Evolutionary conservation across 1,140 invertebrate genomes (phyloP).

Genomic region (Chironomus tepperi): DNA sequence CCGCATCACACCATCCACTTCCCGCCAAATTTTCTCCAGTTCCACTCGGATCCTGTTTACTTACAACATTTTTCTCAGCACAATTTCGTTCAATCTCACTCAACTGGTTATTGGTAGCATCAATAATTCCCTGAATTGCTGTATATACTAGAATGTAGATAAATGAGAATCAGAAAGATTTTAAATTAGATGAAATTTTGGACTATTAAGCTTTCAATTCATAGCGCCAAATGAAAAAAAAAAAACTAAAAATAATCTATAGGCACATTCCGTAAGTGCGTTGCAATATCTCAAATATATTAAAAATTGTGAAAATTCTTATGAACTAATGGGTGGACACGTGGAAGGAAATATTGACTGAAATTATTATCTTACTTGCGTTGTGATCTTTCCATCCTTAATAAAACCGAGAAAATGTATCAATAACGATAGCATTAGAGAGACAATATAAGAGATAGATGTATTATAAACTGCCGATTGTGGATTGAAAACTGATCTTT

Average conservation of each 20-base stretch:
- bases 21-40: not conserved
- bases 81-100: constrained; percentile 37
- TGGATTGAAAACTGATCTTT: constrained; percentile 24
- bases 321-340: no score
- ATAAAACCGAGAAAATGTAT: constrained; percentile 25
- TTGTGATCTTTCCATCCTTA: constrained; percentile 63
- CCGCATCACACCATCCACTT: no score
- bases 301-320: no score
- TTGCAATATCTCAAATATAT: no score
- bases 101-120: constrained; percentile 41
- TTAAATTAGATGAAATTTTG: not conserved
- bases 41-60: not conserved
- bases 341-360: no score
- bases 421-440: not conserved
- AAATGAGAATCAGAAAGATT: not conserved
- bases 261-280: no score
- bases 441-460: not conserved
- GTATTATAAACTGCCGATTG: constrained; percentile 10
- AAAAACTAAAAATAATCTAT: not conserved
- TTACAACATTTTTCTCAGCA: constrained; percentile 27
- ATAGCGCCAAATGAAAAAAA: no score
- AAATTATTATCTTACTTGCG: constrained; percentile 51
- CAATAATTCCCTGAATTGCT: constrained; percentile 41
- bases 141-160: constrained; percentile 35
- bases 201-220: no score